These are phyloP conservation scores for Sesia bembeciformis DNA, from an alignment of 2,888 invertebrate genomes.

Conservation along the genomic window DNA sequence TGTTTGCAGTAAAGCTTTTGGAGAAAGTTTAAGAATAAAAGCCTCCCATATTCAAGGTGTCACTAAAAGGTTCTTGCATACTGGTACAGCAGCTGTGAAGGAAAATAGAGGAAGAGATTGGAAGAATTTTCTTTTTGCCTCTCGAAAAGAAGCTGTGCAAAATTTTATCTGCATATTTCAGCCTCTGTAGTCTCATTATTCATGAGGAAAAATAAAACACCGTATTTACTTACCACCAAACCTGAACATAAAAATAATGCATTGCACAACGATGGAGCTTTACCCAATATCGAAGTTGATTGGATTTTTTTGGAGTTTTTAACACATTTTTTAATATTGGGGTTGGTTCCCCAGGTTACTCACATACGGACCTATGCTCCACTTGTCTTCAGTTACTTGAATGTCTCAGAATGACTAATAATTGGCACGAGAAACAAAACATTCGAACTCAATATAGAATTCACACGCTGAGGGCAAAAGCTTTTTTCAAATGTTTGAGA, in stretches of 20 bases:
- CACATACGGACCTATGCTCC: slow-evolving; percentile 6
- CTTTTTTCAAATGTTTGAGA: slow-evolving; percentile 1
- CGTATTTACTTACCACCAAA: slow-evolving; percentile 5
- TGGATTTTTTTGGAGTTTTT: slow-evolving; percentile 2
- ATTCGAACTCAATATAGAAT: slow-evolving; percentile 2
- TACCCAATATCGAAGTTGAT: slow-evolving; percentile 2
- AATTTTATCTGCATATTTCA: slow-evolving; percentile 4
- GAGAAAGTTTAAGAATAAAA: slow-evolving; percentile 1
- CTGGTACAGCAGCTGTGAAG: slow-evolving; percentile 5
- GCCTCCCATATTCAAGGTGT: slow-evolving; percentile 5
- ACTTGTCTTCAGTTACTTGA: slow-evolving; percentile 4
- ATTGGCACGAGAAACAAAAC: background rate
- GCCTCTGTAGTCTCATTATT: slow-evolving; percentile 3
- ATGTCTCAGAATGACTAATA: slow-evolving; percentile 1
- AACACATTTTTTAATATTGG: slow-evolving; percentile 6
- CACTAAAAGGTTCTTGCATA: slow-evolving; percentile 4
- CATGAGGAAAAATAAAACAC: slow-evolving; percentile 2
- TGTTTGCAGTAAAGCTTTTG: slow-evolving; percentile 1
- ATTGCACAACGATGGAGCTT: slow-evolving; percentile 5
- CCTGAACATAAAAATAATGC: slow-evolving; percentile 5
- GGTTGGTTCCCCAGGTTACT: slow-evolving; percentile 5
- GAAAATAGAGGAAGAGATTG: slow-evolving; percentile 8
- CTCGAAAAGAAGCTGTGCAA: slow-evolving; percentile 4
- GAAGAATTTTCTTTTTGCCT: slow-evolving; percentile 4
- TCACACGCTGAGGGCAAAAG: slow-evolving; percentile 3